Evolutionary conservation across 2,113 vertebrate species (phyloP).

Genomic region (Accipiter cooperii): DNA sequence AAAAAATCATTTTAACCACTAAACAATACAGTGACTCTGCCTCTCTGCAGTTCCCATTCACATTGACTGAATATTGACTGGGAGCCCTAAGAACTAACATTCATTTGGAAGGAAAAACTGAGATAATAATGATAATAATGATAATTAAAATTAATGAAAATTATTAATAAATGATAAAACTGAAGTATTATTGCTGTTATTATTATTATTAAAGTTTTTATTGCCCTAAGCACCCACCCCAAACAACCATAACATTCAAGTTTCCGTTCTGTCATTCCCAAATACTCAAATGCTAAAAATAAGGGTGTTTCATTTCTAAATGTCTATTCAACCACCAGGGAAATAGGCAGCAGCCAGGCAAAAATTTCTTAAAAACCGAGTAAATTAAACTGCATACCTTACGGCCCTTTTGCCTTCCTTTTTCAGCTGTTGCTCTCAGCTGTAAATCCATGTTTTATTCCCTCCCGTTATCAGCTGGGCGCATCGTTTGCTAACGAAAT

Average conservation of each 20-base stretch:
- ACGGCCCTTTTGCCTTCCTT: background rate
- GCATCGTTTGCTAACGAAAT: too few species aligned
- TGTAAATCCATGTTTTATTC: background rate
- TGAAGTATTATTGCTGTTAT: background rate
- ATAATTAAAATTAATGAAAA: background rate
- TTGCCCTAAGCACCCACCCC: background rate
- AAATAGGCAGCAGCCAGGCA: background rate
- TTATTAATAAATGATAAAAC: background rate
- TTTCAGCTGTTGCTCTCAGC: background rate
- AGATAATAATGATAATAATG: background rate
- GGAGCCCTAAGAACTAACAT: background rate
- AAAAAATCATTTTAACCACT: background rate
- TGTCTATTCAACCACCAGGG: accelerated
- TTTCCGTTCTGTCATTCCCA: background rate
- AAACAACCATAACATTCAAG: too few species aligned
- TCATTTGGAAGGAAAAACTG: background rate
- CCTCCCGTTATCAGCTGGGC: background rate
- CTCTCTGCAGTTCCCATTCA: background rate
- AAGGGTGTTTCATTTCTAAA: background rate
- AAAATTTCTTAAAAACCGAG: background rate
- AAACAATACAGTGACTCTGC: background rate
- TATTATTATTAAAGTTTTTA: background rate
- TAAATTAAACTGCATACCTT: background rate
- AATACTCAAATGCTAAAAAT: background rate
- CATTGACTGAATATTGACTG: background rate